Evolutionary conservation across 1,140 invertebrate genomes (phyloP).

Genomic region (Caenorhabditis brenneri): DNA sequence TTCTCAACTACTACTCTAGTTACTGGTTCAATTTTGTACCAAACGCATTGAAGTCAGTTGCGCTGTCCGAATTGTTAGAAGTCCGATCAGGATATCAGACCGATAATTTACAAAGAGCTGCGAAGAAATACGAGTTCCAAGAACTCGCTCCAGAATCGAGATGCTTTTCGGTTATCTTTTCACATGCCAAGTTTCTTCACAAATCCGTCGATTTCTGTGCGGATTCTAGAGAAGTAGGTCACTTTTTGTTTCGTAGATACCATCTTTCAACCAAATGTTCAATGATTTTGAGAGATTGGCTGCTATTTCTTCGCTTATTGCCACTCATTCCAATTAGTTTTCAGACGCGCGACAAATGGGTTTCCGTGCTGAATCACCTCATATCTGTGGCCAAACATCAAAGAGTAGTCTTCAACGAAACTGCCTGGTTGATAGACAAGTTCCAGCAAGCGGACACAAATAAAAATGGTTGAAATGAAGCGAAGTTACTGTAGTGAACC

Average conservation of each 20-base stretch:
- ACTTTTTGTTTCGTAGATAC: no score
- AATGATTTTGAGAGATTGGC: no score
- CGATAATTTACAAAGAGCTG: slow-evolving; percentile 65
- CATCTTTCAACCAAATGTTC: no score
- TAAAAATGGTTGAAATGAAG: slow-evolving; percentile 59
- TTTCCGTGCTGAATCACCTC: slow-evolving; percentile 47
- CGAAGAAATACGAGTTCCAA: slow-evolving; percentile 65
- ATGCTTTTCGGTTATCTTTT: slow-evolving; percentile 68
- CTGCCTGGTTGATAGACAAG: slow-evolving; percentile 63
- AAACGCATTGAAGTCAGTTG: slow-evolving; percentile 56
- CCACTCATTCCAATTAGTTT: slow-evolving; percentile 46
- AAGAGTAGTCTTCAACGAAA: slow-evolving; percentile 64
- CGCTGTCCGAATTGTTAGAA: slow-evolving; percentile 63
- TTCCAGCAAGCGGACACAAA: slow-evolving; percentile 66
- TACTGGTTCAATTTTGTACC: slow-evolving; percentile 22
- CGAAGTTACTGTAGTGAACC: neutral
- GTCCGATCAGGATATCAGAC: slow-evolving; percentile 66
- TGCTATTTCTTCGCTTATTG: no score
- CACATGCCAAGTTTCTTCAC: slow-evolving; percentile 65
- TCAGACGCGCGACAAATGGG: slow-evolving; percentile 52
- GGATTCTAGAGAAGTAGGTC: slow-evolving; percentile 36
- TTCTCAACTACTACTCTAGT: slow-evolving; percentile 29
- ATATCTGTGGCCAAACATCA: slow-evolving; percentile 54
- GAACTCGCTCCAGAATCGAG: slow-evolving; percentile 59
- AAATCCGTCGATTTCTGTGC: slow-evolving; percentile 68